Evolutionary conservation across 30 jellyfish, hydroid and myxozoan species (phyloP), one percentile per base, ranked within the genome.

Genomic region (Chrysaora quinquecirrha): DNA sequence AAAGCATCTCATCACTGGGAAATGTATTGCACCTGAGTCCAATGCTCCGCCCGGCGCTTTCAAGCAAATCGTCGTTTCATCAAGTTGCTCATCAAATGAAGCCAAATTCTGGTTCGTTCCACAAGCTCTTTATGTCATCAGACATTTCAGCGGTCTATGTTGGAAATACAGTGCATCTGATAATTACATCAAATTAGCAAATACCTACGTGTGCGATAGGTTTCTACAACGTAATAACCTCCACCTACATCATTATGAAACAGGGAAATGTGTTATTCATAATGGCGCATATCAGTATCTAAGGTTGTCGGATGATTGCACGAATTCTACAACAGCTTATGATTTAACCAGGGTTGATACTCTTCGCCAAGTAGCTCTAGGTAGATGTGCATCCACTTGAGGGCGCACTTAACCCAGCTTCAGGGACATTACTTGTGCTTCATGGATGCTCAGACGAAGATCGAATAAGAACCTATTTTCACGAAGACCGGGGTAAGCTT

Each of bases 1-100:
- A 2, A 35, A 16, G 32, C 92, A 82, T 60, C 34, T 69, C 31
- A 34, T 60, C 9, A 29, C 92, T 3, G 84, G 84, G 30, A 35
- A 68, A 33, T 82, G 92, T 47, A 30, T 68, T 30, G 28, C 22
- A 9, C 64, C 90, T 2, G 69, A 31, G 29, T 19, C 30, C 27
- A 35, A 34, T n/a, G 23, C 66, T 12, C 63, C 33, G 6, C n/a
- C 16, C 16, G 34, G 46, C 1, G 10, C 65, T 19, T 49, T 32
- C 20, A 29, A 21, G 3, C 34, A 66, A 34, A 46, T 20, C 19
- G 25, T 3, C 9, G 4, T 52, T 3, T 52, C 68, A 2, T 20
- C 68, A 52, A 52, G 29, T 25, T 52, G 68, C 25, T 10, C 3
- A 16, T 3, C 68, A 9, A 52, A 16, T 25, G 2, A 4, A 25